These are phyloP conservation scores for Bubalus kerabau DNA, from an alignment of 2,113 vertebrate species.

Conservation along the genomic window DNA sequence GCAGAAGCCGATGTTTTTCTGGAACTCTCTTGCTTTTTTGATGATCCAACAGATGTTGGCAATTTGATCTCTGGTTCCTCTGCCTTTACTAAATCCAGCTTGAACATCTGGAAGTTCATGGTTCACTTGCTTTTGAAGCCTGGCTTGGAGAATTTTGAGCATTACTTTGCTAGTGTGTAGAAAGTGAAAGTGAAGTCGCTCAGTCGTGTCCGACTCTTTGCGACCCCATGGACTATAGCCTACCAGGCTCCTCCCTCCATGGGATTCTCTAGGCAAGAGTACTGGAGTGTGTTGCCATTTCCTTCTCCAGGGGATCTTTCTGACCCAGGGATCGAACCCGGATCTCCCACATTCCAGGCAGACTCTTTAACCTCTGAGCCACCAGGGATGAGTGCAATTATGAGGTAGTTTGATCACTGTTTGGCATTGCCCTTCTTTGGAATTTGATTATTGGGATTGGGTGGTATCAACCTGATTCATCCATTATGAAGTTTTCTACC, in stretches of 20 bases:
- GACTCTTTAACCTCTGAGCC: too few relatives aligned
- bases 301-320: too few relatives aligned
- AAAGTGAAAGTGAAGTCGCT: too few relatives aligned
- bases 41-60: neutral
- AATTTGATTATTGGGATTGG: neutral
- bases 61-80: neutral
- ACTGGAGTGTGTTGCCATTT: too few relatives aligned
- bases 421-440: neutral
- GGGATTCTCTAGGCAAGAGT: too few relatives aligned
- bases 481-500: neutral
- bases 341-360: too few relatives aligned
- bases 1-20: neutral
- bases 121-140: neutral
- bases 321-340: too few relatives aligned
- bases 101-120: neutral
- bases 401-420: neutral
- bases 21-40: neutral
- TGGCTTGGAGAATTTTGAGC: neutral
- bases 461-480: neutral
- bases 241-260: too few relatives aligned
- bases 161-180: neutral
- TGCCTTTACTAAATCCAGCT: neutral
- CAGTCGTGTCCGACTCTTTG: too few relatives aligned
- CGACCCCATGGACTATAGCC: too few relatives aligned
- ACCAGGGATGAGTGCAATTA: neutral